Evolutionary conservation across 1,140 invertebrate species (phyloP), one percentile per base, ranked within the genome.

Genomic region (Pectinophora gossypiella): DNA sequence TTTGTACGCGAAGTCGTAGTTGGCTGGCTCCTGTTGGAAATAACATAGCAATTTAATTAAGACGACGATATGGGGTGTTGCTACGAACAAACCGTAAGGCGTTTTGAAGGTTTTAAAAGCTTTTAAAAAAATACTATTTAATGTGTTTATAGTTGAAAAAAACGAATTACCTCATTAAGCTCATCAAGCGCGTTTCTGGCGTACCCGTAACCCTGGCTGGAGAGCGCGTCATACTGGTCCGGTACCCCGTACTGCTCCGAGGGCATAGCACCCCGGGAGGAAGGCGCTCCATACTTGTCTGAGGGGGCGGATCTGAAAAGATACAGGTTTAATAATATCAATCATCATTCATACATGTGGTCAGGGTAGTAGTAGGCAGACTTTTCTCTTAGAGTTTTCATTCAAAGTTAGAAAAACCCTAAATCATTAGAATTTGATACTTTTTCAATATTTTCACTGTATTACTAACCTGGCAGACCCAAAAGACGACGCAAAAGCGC

Each of bases 1-100:
- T 64, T 91, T 90, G 76, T 94, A 94, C 54, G 92, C 89, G 81
- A 94, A 95, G 54, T 93, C 89, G 73, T 95, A 94, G 72, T 92
- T 93, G 21, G 92, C 92, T 59, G 92, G 91, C 60, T 91, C 87
- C 87, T 88, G 54, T 32, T 18, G 35, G 38, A 48, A 36, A 23
- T 22, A 12, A 16, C 1, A 40, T 2, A 40, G 36, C 36, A 40
- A 40, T 16, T 27, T 27, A 6, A 27, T 5, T 27, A 27, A 27
- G n/a, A n/a, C n/a, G 6, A 23, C 7, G 27, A 3, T 3, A 9
- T 32, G n/a, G 27, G 7, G 2, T n/a, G n/a, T n/a, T n/a, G n/a
- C n/a, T n/a, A n/a, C n/a, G n/a, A n/a, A n/a, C n/a, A n/a, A n/a
- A n/a, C n/a, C n/a, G n/a, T n/a, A n/a, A n/a, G n/a, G n/a, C n/a